Conservation (phyloP, 92 coral and sea anemone genomes). For the Porites divaricata region DNA sequence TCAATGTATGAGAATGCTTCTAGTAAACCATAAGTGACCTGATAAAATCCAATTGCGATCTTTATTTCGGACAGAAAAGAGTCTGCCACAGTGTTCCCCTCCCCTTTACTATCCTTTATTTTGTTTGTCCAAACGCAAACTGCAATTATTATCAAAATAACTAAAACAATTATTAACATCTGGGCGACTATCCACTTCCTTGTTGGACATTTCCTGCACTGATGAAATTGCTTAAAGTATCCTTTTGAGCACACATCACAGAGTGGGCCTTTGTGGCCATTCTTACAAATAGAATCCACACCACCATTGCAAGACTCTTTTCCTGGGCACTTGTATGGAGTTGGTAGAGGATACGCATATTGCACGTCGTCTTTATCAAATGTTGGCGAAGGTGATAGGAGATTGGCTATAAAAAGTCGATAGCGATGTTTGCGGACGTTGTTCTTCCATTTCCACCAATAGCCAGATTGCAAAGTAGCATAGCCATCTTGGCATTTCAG, state of each 20-base stretch:
- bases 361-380: background rate
- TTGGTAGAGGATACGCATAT: background rate
- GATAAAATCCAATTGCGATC: background rate
- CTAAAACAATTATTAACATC: background rate
- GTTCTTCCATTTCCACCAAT: slow-evolving; percentile 20
- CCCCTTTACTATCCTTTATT: background rate
- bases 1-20: background rate
- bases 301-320: slow-evolving; percentile 42
- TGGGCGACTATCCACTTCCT: background rate
- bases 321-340: background rate
- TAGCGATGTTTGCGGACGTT: background rate
- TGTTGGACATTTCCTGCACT: background rate
- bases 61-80: background rate
- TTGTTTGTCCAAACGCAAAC: background rate
- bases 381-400: background rate
- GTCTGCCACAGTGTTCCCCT: no score
- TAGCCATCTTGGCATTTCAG: slow-evolving; percentile 47
- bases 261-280: slow-evolving; percentile 52
- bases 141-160: background rate
- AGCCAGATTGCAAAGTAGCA: slow-evolving; percentile 13
- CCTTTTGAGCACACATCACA: background rate
- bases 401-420: slow-evolving; percentile 21
- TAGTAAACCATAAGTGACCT: background rate
- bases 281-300: slow-evolving; percentile 35
- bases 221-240: slow-evolving; percentile 3